phyloP scores from a whole-genome alignment of 2,113 vertebrate species.

The Tyto alba region DNA sequence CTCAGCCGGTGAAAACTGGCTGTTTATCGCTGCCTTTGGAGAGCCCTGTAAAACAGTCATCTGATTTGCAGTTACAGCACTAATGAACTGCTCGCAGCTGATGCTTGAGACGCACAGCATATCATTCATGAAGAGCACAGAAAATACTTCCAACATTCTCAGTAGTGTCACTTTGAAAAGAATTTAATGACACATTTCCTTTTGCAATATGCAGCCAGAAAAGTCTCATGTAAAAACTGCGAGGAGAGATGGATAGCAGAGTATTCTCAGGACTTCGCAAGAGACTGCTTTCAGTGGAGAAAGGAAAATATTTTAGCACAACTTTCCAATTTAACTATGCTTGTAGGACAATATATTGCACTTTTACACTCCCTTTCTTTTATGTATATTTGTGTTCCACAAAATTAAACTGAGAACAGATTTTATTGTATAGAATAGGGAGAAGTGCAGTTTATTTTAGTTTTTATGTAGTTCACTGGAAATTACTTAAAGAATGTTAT shows the following conservation, averaged over 20 bases:
- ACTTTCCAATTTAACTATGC: background rate
- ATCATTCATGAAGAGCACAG: background rate
- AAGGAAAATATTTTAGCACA: background rate
- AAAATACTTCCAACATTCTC: background rate
- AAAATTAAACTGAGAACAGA: background rate
- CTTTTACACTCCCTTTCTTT: background rate
- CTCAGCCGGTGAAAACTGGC: background rate
- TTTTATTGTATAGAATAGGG: background rate
- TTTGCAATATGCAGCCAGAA: background rate
- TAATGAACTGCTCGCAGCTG: background rate
- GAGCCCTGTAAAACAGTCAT: background rate
- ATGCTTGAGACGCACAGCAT: background rate
- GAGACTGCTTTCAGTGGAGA: background rate
- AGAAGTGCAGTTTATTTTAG: background rate
- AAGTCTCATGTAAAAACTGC: background rate
- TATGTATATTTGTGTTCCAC: background rate
- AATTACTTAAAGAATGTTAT: background rate
- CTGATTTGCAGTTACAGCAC: background rate
- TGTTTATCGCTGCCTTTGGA: background rate
- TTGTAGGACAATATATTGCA: background rate
- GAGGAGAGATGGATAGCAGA: background rate
- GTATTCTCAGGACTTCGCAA: background rate
- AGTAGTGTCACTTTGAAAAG: constrained; percentile 7
- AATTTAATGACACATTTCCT: background rate
- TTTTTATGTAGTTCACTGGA: background rate